Evolutionary conservation across 2,113 vertebrate species (phyloP), one percentile per base, ranked within the genome.

Genomic region (Hippocampus abdominalis): DNA sequence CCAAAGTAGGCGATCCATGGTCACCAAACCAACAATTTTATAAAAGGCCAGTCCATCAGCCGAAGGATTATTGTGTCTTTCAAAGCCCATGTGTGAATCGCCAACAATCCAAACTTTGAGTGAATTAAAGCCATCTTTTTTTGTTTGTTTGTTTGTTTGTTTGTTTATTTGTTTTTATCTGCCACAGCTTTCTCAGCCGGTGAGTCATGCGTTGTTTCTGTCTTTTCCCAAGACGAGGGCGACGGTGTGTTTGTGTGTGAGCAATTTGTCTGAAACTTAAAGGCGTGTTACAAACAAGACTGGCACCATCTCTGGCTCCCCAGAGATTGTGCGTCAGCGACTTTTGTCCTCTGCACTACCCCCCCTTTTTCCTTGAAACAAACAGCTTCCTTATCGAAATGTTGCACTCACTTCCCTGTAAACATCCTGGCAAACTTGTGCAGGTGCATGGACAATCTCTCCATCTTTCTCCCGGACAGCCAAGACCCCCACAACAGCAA

Each of bases 341-440:
- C 75, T 87, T 36, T 85, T 91, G 76, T 89, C 87, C 82, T 81
- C 69, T 81, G 51, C 51, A 75, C 76, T 81, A 76, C 67, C 79
- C 79, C 79, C 73, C 63, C 63, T 32, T 44, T 46, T 83, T 83
- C 72, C 70, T 79, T 77, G 27, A 87, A 69, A 72, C 70, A 69
- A 68, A 81, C 53, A 66, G 68, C 71, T 78, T 81, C 79, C 82
- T 90, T 92, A 90, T 90, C 84, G 11, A 85, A 87, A 77, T 25
- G 61, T 81, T 87, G 82, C 86, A 79, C 74, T 89, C 79, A 77
- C 84, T 92, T 90, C 86, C 89, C 64, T 73, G 74, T 89, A 89
- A 91, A 91, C 86, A 89, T 92, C 89, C 88, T 82, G 84, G n/a
- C n/a, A 74, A 51, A 61, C 63, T n/a, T 60, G 63, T 64, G 80